Evolutionary conservation across 2,888 invertebrate species (phyloP).

Genomic region (Metalampra italica): DNA sequence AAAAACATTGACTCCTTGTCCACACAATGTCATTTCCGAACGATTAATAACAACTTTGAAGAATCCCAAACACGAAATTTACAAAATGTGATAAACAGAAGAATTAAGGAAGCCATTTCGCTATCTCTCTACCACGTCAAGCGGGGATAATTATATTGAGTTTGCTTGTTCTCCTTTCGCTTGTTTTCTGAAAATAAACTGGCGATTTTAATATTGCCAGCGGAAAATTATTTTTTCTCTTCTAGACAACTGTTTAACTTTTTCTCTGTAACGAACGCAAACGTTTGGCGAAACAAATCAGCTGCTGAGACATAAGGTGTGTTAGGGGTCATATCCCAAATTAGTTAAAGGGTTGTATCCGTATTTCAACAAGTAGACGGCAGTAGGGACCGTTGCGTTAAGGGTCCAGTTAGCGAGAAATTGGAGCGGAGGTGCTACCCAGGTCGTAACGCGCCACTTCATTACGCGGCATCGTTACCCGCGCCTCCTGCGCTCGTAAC

Average conservation of each 20-base stretch:
- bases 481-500: slow-evolving; percentile 24
- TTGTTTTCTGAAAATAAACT: slow-evolving; percentile 58
- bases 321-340: slow-evolving; percentile 16
- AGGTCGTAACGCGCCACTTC: slow-evolving; percentile 61
- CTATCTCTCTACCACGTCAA: slow-evolving; percentile 56
- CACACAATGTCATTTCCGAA: background rate
- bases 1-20: background rate
- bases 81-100: slow-evolving; percentile 39
- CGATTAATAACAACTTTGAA: background rate
- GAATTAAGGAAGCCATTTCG: slow-evolving; percentile 61
- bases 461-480: slow-evolving; percentile 62
- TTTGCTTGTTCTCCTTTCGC: slow-evolving; percentile 57
- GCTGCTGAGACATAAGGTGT: background rate
- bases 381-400: slow-evolving; percentile 51
- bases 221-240: slow-evolving; percentile 28
- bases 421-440: slow-evolving; percentile 53
- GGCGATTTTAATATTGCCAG: slow-evolving; percentile 38
- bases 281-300: background rate
- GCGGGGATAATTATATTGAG: slow-evolving; percentile 62
- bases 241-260: background rate
- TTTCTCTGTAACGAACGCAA: slow-evolving; percentile 1
- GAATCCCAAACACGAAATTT: slow-evolving; percentile 20
- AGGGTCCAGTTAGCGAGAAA: slow-evolving; percentile 61
- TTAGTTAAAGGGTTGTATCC: slow-evolving; percentile 22
- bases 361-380: slow-evolving; percentile 26